Conservation (phyloP, 1,140 invertebrate genomes). For the Bemisia tabaci region DNA sequence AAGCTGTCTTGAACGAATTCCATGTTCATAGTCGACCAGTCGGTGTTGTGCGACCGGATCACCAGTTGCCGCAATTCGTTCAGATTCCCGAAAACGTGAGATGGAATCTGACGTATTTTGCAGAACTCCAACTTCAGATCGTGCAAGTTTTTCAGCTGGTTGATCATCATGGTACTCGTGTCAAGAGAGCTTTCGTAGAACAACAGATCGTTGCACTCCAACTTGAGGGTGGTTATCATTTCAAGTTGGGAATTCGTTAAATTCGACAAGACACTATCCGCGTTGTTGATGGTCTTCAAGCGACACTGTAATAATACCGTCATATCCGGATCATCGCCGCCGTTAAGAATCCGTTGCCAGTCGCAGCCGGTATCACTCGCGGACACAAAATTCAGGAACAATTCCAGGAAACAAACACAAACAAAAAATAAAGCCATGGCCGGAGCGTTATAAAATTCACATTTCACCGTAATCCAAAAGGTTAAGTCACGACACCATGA, state of each 20-base stretch:
- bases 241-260: slow-evolving; percentile 46
- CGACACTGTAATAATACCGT: slow-evolving; percentile 47
- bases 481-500: background rate
- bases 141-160: slow-evolving; percentile 60
- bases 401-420: background rate
- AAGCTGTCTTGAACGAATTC: slow-evolving; percentile 62
- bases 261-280: slow-evolving; percentile 50
- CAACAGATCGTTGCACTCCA: slow-evolving; percentile 64
- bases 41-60: slow-evolving; percentile 61
- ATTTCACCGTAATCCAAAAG: background rate
- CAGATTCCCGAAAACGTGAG: slow-evolving; percentile 55
- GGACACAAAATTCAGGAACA: slow-evolving; percentile 12
- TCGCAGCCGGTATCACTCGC: slow-evolving; percentile 28
- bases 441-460: background rate
- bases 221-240: slow-evolving; percentile 46
- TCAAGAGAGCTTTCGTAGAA: slow-evolving; percentile 63
- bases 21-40: slow-evolving; percentile 61
- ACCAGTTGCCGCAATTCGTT: slow-evolving; percentile 63
- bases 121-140: slow-evolving; percentile 71
- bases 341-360: slow-evolving; percentile 52
- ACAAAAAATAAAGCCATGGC: background rate
- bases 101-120: slow-evolving; percentile 62
- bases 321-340: slow-evolving; percentile 40
- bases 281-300: slow-evolving; percentile 53
- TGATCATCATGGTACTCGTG: slow-evolving; percentile 41